Evolutionary conservation across 1,140 invertebrate genomes (phyloP).

Genomic region (Venustaconcha ellipsiformis): DNA sequence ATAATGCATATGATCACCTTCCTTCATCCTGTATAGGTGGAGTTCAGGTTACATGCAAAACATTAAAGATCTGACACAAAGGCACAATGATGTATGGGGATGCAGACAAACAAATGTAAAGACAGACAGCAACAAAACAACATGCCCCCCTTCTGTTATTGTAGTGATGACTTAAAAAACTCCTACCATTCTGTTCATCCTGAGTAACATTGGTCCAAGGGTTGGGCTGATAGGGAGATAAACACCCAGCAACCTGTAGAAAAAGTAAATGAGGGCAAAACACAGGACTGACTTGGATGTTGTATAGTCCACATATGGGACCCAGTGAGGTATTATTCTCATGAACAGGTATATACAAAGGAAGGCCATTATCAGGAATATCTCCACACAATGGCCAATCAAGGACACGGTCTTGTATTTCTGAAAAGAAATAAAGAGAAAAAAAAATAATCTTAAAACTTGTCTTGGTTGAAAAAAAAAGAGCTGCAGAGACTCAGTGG

Average conservation of each 20-base stretch:
- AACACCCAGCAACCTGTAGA: conserved; percentile 67
- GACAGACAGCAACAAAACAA: background rate
- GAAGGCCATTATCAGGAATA: conserved; percentile 52
- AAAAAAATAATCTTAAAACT: no score
- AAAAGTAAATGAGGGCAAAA: conserved; percentile 67
- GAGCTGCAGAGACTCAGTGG: no score
- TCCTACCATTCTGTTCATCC: conserved; percentile 69
- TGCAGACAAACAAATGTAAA: background rate
- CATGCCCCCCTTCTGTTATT: background rate
- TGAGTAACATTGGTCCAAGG: conserved; percentile 68
- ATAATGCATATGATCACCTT: no score
- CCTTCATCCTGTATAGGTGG: no score
- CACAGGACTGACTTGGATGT: conserved; percentile 57
- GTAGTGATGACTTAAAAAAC: background rate
- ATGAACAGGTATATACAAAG: conserved; percentile 49
- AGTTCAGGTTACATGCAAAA: no score
- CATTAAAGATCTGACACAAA: no score
- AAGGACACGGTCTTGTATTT: conserved; percentile 36
- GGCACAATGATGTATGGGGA: no score
- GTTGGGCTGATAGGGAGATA: conserved; percentile 70
- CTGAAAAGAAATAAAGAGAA: conserved; percentile 1
- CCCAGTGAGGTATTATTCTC: conserved; percentile 53
- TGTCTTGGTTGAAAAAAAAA: no score
- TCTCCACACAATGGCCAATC: conserved; percentile 38
- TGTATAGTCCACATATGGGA: conserved; percentile 44